Evolutionary conservation across 2,888 invertebrate species (phyloP).

Genomic region (Heliconius charithonia): DNA sequence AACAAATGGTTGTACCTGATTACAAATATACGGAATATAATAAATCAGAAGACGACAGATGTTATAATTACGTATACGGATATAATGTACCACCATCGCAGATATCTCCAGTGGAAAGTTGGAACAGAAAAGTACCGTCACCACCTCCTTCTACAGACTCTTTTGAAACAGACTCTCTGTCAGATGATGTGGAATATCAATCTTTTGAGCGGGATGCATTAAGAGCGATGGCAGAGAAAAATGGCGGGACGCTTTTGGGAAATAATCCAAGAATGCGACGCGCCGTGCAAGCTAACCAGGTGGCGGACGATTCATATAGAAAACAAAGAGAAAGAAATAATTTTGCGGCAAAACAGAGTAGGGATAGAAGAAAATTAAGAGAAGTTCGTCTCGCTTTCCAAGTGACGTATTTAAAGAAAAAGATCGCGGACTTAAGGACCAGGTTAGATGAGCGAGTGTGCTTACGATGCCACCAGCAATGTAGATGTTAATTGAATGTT

Average conservation of each 20-base stretch:
- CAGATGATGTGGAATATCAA: constrained; percentile 85
- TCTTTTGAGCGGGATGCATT: constrained; percentile 88
- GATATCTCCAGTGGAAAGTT: constrained; percentile 58
- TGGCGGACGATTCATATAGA: constrained; percentile 91
- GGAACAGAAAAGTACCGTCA: constrained; percentile 60
- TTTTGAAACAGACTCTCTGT: constrained; percentile 64
- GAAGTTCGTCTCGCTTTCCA: constrained; percentile 96
- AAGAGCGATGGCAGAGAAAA: constrained; percentile 86
- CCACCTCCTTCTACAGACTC: constrained; percentile 71
- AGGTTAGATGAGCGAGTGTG: constrained; percentile 42
- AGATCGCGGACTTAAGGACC: constrained; percentile 59
- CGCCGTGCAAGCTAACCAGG: constrained; percentile 67
- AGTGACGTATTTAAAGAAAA: constrained; percentile 87
- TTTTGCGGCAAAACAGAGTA: constrained; percentile 96
- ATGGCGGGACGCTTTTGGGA: constrained; percentile 81
- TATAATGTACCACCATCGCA: constrained; percentile 56
- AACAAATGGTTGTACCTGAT: constrained; percentile 44
- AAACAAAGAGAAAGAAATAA: constrained; percentile 96
- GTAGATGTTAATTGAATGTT: constrained; percentile 32
- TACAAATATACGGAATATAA: constrained; percentile 44
- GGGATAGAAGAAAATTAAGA: constrained; percentile 94
- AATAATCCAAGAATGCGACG: constrained; percentile 89
- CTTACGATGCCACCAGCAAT: constrained; percentile 45
- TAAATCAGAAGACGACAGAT: constrained; percentile 39
- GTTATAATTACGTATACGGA: constrained; percentile 35